Conservation (phyloP, 1,140 invertebrate genomes). For the Brachionus calyciflorus region DNA sequence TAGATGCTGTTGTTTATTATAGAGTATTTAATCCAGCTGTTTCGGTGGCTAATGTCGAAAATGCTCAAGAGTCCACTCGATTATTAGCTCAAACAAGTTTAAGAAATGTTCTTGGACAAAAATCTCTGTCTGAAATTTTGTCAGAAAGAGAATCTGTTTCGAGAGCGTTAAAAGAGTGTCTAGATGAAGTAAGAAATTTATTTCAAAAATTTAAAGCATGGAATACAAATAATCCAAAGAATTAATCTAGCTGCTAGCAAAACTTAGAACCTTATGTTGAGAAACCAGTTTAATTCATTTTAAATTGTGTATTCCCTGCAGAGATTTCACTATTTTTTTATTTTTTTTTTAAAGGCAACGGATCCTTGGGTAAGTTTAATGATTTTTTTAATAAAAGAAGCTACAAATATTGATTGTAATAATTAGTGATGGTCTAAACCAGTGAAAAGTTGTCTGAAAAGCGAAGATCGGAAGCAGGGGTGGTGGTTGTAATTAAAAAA, state of each 20-base stretch:
- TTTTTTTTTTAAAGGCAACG: neutral
- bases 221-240: no score
- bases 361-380: neutral
- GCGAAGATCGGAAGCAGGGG: no score
- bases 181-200: constrained; percentile 34
- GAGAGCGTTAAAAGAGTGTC: neutral
- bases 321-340: no score
- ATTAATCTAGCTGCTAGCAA: no score
- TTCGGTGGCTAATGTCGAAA: constrained; percentile 48
- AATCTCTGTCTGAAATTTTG: constrained; percentile 47
- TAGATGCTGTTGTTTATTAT: constrained; percentile 49
- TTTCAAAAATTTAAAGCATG: neutral
- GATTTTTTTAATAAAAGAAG: no score
- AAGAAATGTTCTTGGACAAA: constrained; percentile 48
- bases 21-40: constrained; percentile 48
- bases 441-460: no score
- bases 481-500: no score
- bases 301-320: no score
- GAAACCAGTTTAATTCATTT: no score
- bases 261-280: no score
- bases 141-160: constrained; percentile 45
- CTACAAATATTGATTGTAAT: no score
- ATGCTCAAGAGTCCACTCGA: constrained; percentile 47
- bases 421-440: no score
- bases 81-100: constrained; percentile 48